Evolutionary conservation across 1,140 invertebrate genomes (phyloP).

Genomic region (Drosophila kepulauana): DNA sequence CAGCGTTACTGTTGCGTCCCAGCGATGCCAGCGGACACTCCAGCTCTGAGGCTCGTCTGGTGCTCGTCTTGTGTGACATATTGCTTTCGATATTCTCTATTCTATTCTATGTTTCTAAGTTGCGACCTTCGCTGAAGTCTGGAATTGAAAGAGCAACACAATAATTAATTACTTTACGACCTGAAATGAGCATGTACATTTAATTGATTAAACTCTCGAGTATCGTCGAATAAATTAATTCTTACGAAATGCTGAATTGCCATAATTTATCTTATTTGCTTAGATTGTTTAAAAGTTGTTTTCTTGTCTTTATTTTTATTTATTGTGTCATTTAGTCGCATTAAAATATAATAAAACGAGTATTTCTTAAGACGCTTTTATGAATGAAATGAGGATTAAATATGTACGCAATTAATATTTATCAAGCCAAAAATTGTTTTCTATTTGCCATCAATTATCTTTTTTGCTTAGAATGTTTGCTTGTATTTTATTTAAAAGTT

Average conservation of each 20-base stretch:
- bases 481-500: too few relatives aligned
- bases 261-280: neutral
- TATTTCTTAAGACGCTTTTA: too few relatives aligned
- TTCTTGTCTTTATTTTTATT: neutral
- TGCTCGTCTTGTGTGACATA: conserved; percentile 80
- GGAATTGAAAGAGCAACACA: neutral
- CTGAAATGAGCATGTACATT: neutral
- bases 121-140: conserved; percentile 36
- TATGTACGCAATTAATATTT: too few relatives aligned
- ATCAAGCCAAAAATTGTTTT: too few relatives aligned
- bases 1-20: conserved; percentile 86
- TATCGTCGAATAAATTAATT: neutral
- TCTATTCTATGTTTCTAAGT: conserved; percentile 1
- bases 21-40: conserved; percentile 87
- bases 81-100: conserved; percentile 6
- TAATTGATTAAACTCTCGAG: neutral
- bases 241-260: neutral
- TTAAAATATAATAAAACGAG: neutral
- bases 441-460: too few relatives aligned
- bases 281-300: neutral
- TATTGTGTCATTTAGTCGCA: neutral
- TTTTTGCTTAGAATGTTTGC: too few relatives aligned
- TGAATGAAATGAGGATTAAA: too few relatives aligned
- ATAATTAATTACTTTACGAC: neutral
- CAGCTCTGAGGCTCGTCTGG: conserved; percentile 71